Evolutionary conservation across 2,888 invertebrate species (phyloP), one percentile per base, ranked within the genome.

Genomic region (Thecocarcelia acutangulata): DNA sequence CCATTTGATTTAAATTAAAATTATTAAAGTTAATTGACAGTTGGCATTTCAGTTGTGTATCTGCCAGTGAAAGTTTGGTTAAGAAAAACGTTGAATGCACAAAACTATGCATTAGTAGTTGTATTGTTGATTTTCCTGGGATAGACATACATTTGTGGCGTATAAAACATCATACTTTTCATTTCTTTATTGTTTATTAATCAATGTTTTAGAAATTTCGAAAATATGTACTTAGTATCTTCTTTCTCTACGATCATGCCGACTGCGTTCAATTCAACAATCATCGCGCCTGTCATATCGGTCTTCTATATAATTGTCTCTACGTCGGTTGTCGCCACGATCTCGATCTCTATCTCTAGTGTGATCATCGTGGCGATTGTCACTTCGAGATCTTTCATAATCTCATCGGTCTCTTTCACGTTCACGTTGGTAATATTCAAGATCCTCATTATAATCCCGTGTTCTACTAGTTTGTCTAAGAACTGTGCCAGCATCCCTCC

Each of bases 321-420:
- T 52, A 1, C 84, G 84, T 15, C 81, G 74, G 48, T 64, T 68
- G 1, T 73, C 78, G 2, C 68, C 66, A 58, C 85, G 84, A 77
- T 89, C 84, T 72, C n/a, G n/a, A n/a, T n/a, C n/a, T n/a, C 92
- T 61, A 12, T 79, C 80, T 28, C 72, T 50, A n/a, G 58, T 58
- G 12, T 80, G 66, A 2, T 84, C 84, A 72, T 84, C 85, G 9
- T 84, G 78, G 56, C 78, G 80, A 61, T 76, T 82, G 52, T 83
- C 85, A 56, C 80, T 83, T 13, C 89, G 90, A 73, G 90, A 91
- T 74, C 92, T 91, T 76, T 93, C 93, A 61, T 93, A 92, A 24
- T 93, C 93, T 75, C 92, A 90, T 84, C 89, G 84, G 79, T 92
- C 91, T 6, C 92, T 91, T n/a, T 93, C 93, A 33, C 91, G 89